Conservation (phyloP, 2,888 invertebrate genomes). For the Oxyscelio sp. region DNA sequence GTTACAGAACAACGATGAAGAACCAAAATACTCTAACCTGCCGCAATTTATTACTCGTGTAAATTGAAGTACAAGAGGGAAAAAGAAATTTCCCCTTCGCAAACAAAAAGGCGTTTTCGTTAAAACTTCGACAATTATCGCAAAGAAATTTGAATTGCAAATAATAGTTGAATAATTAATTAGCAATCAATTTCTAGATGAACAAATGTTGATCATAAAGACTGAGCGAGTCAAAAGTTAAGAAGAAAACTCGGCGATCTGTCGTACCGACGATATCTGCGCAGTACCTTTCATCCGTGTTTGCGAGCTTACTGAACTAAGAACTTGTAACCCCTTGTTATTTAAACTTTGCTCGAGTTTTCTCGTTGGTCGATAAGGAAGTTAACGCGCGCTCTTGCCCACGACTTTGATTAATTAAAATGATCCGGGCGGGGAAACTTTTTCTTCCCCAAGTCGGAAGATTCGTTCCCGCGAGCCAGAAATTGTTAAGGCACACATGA, state of each 20-base stretch:
- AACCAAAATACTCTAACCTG: neutral
- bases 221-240: neutral
- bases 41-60: neutral
- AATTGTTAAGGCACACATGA: no score
- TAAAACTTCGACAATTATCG: neutral
- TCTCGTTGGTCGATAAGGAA: constrained; percentile 70
- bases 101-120: no score
- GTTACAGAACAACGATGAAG: constrained; percentile 36
- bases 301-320: constrained; percentile 21
- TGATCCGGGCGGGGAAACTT: no score
- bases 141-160: neutral
- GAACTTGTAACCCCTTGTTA: constrained; percentile 51
- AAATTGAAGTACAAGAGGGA: neutral
- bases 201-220: constrained; percentile 20
- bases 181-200: constrained; percentile 11
- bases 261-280: constrained; percentile 54
- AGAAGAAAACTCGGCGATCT: constrained; percentile 22
- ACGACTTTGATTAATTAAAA: constrained; percentile 27
- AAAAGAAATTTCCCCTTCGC: neutral
- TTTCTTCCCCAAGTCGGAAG: no score
- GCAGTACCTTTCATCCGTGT: constrained; percentile 14
- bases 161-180: neutral
- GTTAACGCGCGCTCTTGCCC: constrained; percentile 14
- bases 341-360: constrained; percentile 45
- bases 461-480: no score